Conservation (phyloP, 2,797 vertebrate species). For the Acomys russatus region DNA sequence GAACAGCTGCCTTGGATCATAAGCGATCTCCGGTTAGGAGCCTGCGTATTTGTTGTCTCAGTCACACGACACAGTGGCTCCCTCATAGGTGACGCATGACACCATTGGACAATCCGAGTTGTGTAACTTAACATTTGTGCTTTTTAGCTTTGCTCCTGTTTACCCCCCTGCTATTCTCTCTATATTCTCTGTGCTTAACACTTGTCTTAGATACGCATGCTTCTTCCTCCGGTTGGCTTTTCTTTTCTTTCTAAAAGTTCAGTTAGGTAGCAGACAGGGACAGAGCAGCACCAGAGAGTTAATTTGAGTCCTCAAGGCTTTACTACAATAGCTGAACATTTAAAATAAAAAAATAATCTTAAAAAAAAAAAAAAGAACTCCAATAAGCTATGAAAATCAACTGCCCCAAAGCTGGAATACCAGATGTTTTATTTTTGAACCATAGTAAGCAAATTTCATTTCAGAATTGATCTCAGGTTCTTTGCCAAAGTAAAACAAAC, state of each 20-base stretch:
- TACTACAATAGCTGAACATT: not conserved
- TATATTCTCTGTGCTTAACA: not conserved
- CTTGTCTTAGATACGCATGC: not conserved
- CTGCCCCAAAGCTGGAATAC: constrained; percentile 13
- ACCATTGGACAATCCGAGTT: not conserved
- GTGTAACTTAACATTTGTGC: not conserved
- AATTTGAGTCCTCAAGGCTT: not conserved
- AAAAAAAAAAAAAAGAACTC: no score
- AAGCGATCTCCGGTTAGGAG: not conserved
- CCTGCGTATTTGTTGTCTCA: not conserved
- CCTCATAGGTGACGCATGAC: not conserved
- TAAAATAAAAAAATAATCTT: not conserved
- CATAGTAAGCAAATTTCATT: not conserved
- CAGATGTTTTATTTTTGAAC: not conserved
- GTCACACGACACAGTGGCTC: not conserved
- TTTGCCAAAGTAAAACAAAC: not conserved
- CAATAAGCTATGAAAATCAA: not conserved
- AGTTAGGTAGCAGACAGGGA: accelerated
- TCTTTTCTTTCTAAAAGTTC: not conserved
- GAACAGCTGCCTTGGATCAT: not conserved
- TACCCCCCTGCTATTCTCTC: not conserved
- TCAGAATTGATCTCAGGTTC: not conserved
- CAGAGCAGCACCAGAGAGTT: not conserved
- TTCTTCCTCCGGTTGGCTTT: not conserved
- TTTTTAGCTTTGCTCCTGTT: not conserved